A percentile compares a stretch with the other conserved stretches of the same genome.
These are phyloP conservation scores for Daboia siamensis DNA, from an alignment of 2,113 vertebrate genomes.

Conservation along the genomic window DNA sequence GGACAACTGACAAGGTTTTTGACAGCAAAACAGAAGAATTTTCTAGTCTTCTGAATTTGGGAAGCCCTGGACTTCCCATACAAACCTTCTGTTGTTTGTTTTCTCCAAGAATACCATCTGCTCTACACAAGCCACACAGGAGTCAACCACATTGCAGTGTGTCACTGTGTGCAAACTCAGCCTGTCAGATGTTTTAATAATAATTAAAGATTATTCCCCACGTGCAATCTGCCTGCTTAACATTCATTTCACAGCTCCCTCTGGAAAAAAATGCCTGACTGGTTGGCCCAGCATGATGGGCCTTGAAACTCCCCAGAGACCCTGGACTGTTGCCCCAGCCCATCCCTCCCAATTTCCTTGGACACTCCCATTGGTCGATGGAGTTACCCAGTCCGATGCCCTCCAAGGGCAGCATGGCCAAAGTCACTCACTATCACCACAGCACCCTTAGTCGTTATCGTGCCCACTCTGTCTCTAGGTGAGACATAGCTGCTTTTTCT, in stretches of 20 bases:
- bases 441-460: background rate
- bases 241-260: background rate
- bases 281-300: too few relatives aligned
- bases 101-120: background rate
- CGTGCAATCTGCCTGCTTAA: background rate
- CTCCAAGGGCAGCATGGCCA: background rate
- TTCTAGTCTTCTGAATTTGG: background rate
- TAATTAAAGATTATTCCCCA: background rate
- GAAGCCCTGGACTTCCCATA: background rate
- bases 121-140: background rate
- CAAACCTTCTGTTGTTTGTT: background rate
- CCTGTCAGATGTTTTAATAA: background rate
- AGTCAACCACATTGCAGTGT: background rate
- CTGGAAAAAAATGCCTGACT: background rate
- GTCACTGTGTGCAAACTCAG: background rate
- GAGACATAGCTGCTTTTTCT: background rate
- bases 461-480: background rate
- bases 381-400: background rate
- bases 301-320: background rate
- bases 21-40: background rate
- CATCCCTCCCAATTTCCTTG: background rate
- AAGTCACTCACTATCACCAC: background rate
- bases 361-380: background rate
- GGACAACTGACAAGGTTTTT: too few relatives aligned
- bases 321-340: background rate